Conservation (phyloP, 2,888 invertebrate genomes). For the Neoascia interrupta region DNA sequence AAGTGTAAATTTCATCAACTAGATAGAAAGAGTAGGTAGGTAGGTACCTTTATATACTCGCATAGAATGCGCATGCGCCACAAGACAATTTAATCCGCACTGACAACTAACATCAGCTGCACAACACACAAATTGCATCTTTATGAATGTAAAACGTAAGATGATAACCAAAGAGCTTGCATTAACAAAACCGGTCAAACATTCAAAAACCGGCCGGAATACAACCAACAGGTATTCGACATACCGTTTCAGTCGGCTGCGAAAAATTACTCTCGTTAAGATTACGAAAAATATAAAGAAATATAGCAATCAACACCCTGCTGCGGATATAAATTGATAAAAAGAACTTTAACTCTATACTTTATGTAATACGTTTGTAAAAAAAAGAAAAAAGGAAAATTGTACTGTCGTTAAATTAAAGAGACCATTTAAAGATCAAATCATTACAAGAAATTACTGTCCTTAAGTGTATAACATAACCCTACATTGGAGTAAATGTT, state of each 20-base stretch:
- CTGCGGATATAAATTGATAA: background rate
- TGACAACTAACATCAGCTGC: no score
- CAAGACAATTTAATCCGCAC: constrained; percentile 5
- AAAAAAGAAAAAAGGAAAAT: no score
- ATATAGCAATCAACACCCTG: background rate
- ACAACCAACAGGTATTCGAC: background rate
- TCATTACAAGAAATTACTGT: no score
- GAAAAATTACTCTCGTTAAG: background rate
- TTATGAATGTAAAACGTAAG: background rate
- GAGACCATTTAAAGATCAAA: no score
- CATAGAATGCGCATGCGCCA: no score
- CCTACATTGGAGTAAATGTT: no score
- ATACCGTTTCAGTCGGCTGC: background rate
- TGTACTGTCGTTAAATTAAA: no score
- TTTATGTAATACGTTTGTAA: background rate
- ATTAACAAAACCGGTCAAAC: constrained; percentile 49
- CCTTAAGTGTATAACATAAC: no score
- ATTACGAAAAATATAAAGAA: no score
- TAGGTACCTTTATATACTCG: no score
- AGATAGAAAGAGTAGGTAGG: no score
- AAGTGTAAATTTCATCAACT: no score
- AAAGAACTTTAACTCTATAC: background rate
- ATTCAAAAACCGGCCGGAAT: constrained; percentile 30
- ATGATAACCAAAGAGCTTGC: constrained; percentile 20
- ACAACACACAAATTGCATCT: constrained; percentile 49